Conservation (phyloP, 2,888 invertebrate species). For the Galerucella nymphaeae region DNA sequence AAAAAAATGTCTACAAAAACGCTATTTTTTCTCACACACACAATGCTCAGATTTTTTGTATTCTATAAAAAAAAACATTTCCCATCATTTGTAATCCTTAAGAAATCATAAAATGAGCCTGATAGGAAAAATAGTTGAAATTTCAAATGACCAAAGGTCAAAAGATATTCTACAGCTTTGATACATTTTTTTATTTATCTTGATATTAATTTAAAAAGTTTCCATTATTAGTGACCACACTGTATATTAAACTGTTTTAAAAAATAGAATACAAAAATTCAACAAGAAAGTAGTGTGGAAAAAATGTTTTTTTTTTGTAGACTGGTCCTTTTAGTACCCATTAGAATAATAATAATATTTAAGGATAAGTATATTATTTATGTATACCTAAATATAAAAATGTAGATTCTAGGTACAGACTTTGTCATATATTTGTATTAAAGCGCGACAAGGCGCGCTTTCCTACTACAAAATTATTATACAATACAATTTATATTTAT, state of each 20-base stretch:
- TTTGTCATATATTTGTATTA: conserved; percentile 61
- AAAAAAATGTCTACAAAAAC: not conserved
- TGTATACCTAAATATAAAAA: conserved; percentile 53
- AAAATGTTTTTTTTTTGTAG: not conserved
- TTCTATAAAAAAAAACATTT: not conserved
- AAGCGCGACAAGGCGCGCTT: conserved; percentile 56
- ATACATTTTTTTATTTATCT: too few species aligned
- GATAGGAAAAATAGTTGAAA: too few species aligned
- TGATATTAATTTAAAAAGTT: too few species aligned
- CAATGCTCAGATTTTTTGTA: not conserved
- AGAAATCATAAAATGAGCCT: too few species aligned
- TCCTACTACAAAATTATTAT: conserved; percentile 54
- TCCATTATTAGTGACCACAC: too few species aligned
- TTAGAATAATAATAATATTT: conserved; percentile 38
- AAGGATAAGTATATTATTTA: conserved; percentile 55
- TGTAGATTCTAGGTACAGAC: conserved; percentile 51
- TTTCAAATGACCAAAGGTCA: too few species aligned
- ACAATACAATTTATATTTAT: conserved; percentile 57
- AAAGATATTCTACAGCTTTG: too few species aligned
- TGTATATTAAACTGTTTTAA: too few species aligned
- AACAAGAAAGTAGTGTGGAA: not conserved
- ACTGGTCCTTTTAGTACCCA: conserved; percentile 40
- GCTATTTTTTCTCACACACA: not conserved
- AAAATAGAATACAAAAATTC: too few species aligned
- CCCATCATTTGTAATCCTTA: too few species aligned